Evolutionary conservation across 2,113 vertebrate genomes (phyloP).

Genomic region (Heliornis fulica): DNA sequence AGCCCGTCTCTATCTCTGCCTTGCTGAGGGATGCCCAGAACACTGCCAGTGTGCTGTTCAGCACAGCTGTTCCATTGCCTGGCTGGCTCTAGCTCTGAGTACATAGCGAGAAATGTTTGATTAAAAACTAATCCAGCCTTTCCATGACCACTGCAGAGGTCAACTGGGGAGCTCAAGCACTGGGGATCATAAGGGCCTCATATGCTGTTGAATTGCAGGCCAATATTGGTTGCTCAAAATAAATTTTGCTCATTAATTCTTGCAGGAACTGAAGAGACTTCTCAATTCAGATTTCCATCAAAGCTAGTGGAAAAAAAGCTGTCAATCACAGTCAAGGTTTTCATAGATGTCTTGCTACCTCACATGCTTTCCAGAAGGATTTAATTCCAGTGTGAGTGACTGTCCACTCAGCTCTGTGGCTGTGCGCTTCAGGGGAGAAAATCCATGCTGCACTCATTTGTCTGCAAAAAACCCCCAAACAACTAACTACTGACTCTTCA

Average conservation of each 20-base stretch:
- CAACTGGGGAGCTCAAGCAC: background rate
- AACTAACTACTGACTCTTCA: background rate
- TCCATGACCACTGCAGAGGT: background rate
- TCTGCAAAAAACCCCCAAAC: background rate
- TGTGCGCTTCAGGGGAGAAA: conserved; percentile 16
- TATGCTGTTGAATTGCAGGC: background rate
- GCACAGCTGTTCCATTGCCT: background rate
- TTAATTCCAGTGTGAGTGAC: conserved; percentile 51
- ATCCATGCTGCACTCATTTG: conserved; percentile 16
- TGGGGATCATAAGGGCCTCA: conserved; percentile 3
- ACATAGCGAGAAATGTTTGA: background rate
- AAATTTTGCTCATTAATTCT: background rate
- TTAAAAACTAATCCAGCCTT: background rate
- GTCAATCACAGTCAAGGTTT: background rate
- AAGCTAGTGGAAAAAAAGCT: conserved; percentile 19
- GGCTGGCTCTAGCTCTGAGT: background rate
- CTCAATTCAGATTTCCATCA: background rate
- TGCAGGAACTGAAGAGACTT: conserved; percentile 27
- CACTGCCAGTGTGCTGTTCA: background rate
- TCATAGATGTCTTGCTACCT: conserved; percentile 17
- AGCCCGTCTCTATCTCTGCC: background rate
- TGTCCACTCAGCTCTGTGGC: conserved; percentile 28
- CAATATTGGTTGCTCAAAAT: background rate
- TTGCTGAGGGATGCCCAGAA: background rate
- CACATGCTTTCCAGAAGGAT: conserved; percentile 71